Percentiles rank a stretch among this genome's conserved stretches.
phyloP scores from a whole-genome alignment of 1,140 invertebrate species.

The Atta cephalotes region DNA sequence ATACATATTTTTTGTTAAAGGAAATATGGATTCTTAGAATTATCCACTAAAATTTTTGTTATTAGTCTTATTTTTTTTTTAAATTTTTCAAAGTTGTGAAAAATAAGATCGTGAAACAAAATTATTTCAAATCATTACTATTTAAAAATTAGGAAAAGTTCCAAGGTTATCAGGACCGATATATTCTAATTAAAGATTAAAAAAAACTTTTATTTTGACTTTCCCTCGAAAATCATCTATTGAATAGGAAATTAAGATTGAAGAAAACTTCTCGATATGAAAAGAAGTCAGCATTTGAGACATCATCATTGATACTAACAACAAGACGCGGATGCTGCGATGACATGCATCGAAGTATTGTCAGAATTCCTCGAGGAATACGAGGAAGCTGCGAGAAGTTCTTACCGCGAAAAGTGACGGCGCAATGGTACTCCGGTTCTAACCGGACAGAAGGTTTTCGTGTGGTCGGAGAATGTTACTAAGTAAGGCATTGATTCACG shows the following conservation, averaged over 20 bases:
- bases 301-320: neutral
- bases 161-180: too few relatives aligned
- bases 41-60: too few relatives aligned
- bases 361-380: neutral
- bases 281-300: neutral
- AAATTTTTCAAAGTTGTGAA: too few relatives aligned
- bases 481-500: slow-evolving; percentile 78
- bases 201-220: neutral
- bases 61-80: too few relatives aligned
- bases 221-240: neutral
- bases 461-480: slow-evolving; percentile 74
- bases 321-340: neutral
- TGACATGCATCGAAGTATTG: slow-evolving; percentile 8
- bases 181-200: neutral
- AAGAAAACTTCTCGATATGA: neutral
- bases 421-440: slow-evolving; percentile 21
- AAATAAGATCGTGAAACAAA: too few relatives aligned
- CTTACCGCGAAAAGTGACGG: slow-evolving; percentile 35
- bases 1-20: too few relatives aligned
- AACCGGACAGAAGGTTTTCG: slow-evolving; percentile 68
- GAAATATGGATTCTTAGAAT: too few relatives aligned
- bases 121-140: too few relatives aligned
- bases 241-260: neutral
- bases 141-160: too few relatives aligned
- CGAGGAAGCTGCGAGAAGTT: slow-evolving; percentile 33